A percentile compares a stretch with the other conserved stretches of the same genome.
Conservation (phyloP, 2,113 vertebrate species). For the Saccopteryx bilineata region DNA sequence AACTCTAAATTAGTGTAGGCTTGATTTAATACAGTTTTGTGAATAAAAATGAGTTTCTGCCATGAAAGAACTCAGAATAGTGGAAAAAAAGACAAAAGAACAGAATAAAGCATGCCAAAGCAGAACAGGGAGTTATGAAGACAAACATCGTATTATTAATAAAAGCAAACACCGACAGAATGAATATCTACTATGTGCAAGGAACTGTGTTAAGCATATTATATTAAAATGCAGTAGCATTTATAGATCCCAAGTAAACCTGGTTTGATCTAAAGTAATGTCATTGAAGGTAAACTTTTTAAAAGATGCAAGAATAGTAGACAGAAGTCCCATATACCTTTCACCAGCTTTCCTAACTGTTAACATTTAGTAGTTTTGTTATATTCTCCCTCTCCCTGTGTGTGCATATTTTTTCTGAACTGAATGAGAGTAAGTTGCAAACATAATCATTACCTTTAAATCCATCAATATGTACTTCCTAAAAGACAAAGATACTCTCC, state of each 20-base stretch:
- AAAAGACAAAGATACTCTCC: neutral
- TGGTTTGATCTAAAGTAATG: constrained; percentile 4
- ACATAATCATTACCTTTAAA: neutral
- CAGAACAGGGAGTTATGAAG: neutral
- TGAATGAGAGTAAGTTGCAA: neutral
- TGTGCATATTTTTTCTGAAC: neutral
- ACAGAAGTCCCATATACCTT: neutral
- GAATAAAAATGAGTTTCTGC: constrained; percentile 37
- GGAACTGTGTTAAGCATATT: neutral
- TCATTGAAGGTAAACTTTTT: neutral
- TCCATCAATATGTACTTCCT: neutral
- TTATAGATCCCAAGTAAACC: constrained; percentile 17
- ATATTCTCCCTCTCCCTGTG: neutral
- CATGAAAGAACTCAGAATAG: neutral
- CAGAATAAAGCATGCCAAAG: neutral
- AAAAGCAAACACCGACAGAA: neutral
- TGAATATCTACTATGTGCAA: neutral
- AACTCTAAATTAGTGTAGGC: constrained; percentile 28
- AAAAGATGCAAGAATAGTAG: constrained; percentile 26
- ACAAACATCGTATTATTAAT: neutral
- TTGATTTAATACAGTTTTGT: constrained; percentile 53
- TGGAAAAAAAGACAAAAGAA: constrained; percentile 32
- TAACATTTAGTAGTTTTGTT: neutral
- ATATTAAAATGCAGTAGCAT: constrained; percentile 1
- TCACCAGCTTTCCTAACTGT: neutral